Evolutionary conservation across 2,797 vertebrate species (phyloP).

Genomic region (Knipowitschia caucasica): DNA sequence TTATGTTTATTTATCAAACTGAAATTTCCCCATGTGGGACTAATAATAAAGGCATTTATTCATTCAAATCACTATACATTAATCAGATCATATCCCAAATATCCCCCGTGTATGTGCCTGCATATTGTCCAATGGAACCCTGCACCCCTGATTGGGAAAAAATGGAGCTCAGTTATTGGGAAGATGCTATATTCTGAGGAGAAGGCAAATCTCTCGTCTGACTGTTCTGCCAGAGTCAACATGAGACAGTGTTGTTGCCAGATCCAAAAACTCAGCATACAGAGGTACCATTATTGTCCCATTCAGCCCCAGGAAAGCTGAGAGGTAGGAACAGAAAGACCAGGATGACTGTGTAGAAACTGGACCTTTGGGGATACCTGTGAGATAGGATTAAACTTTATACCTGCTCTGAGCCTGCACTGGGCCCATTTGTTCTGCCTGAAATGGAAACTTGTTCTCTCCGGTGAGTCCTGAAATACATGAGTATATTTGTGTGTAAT

Average conservation of each 20-base stretch:
- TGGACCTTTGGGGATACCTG: conserved; percentile 35
- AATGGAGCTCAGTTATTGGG: neutral
- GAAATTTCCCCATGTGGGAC: no score
- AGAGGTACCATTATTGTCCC: conserved; percentile 29
- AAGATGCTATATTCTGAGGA: conserved; percentile 14
- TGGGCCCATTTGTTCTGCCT: conserved; percentile 16
- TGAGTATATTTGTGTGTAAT: conserved; percentile 24
- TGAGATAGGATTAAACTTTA: conserved; percentile 32
- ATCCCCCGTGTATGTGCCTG: conserved; percentile 5
- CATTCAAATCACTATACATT: no score
- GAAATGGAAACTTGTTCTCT: conserved; percentile 23
- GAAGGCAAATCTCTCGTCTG: conserved; percentile 10
- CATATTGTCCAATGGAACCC: conserved; percentile 49
- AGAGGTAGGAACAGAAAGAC: conserved; percentile 32
- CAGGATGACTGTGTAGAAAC: conserved; percentile 37
- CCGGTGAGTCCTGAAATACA: conserved; percentile 28
- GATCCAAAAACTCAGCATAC: conserved; percentile 14
- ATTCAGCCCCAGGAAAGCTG: conserved; percentile 36
- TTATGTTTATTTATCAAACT: no score
- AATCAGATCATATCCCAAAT: neutral
- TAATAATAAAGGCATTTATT: no score
- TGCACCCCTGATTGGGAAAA: no score
- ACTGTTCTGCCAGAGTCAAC: conserved; percentile 34
- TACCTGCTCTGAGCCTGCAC: conserved; percentile 23
- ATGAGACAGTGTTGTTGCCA: conserved; percentile 15